Evolutionary conservation across 2,888 invertebrate genomes (phyloP).

Genomic region (Cyclophora albipunctata): DNA sequence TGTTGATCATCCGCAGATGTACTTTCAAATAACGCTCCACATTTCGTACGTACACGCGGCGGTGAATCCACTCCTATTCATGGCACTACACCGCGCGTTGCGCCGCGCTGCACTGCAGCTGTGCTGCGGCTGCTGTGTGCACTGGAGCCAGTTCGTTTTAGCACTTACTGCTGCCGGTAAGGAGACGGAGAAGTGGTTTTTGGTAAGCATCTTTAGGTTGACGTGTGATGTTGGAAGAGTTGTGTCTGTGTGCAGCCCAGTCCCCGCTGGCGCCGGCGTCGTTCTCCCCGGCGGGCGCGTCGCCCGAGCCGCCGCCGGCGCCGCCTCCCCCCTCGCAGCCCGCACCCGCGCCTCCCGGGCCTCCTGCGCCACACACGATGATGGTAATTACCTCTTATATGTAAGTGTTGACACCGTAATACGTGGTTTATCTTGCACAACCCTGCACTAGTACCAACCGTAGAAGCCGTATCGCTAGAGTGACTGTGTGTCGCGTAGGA

Average conservation of each 20-base stretch:
- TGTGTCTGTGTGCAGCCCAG: conserved; percentile 45
- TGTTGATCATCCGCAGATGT: conserved; percentile 41
- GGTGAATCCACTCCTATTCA: conserved; percentile 86
- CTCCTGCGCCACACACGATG: conserved; percentile 71
- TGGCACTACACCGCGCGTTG: conserved; percentile 84
- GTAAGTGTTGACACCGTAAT: conserved; percentile 76
- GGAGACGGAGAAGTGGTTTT: background rate
- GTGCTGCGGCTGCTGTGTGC: conserved; percentile 84
- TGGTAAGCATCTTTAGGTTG: background rate
- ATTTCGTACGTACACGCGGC: conserved; percentile 92
- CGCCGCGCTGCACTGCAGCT: conserved; percentile 82
- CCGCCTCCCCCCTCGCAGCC: conserved; percentile 71
- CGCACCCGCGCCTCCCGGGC: conserved; percentile 53
- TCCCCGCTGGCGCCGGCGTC: conserved; percentile 77
- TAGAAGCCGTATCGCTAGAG: conserved; percentile 17
- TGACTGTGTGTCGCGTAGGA: conserved; percentile 25
- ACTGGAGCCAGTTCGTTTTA: conserved; percentile 77
- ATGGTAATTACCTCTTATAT: conserved; percentile 76
- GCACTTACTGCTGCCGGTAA: conserved; percentile 69
- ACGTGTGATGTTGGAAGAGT: conserved; percentile 10
- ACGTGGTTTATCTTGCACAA: conserved; percentile 69
- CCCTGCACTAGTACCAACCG: conserved; percentile 48
- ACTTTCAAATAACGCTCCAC: conserved; percentile 86
- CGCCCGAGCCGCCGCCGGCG: conserved; percentile 77
- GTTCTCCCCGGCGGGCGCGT: conserved; percentile 72